Base-by-base conservation (phyloP, 2,797 vertebrate species). In the Gambusia yucatana region DNA sequence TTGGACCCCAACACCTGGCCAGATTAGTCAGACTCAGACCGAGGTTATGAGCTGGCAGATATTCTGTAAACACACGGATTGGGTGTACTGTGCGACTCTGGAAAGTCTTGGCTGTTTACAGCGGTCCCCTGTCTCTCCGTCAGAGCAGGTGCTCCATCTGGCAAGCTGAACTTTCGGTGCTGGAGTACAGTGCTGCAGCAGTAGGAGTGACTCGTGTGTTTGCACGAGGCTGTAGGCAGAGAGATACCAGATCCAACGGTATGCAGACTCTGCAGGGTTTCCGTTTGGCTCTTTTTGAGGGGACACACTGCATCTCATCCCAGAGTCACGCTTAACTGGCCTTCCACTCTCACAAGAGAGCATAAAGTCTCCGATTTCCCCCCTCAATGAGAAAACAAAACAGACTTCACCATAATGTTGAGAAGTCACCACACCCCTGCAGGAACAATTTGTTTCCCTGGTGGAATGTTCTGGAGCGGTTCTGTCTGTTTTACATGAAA, bases 61-160 rank as follows among this genome's bases (percentile, higher is more conserved):
- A 43, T 55, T 82, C 72, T 75, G 73, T 86, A 76, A 87, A 84
- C 75, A 57, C 33, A 59, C 33, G 67, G 75, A 55, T 2, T 80
- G 76, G 47, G 74, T 76, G 63, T 69, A 59, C 57, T 84, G 41
- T 82, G 80, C 77, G 63, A 78, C 84, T n/a, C 39, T 81, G 84
- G 82, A 86, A 83, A 78, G 75, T 79, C 47, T 65, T 59, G 79
- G 25, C 46, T 70, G 67, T 70, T 70, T 70, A 67, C 76, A 69
- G 74, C 74, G 47, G 2, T 30, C 17, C 72, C 47, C 8, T 41
- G 47, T 50, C 59, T 72, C 77, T 30, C 14, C 65, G 70, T 77
- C n/a, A 48, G 57, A 90, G 89, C 94, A 94, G 92, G 93, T 94
- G 92, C 91, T 87, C 82, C 86, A 89, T 93, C 86, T 89, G 90